phyloP scores from a whole-genome alignment of 1,140 invertebrate species.

The Andrena cerasifolii region DNA sequence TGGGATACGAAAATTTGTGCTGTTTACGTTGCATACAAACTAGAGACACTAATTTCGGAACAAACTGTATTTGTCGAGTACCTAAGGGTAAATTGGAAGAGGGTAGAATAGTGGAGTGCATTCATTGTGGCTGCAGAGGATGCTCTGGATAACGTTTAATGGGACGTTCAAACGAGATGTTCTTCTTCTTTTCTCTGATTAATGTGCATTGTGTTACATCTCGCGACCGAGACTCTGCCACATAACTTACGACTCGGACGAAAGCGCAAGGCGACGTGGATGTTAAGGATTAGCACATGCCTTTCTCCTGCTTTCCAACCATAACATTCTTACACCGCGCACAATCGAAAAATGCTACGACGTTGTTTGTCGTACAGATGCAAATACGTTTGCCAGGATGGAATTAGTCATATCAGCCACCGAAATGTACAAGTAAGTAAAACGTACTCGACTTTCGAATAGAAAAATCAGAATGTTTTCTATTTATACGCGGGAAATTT shows the following conservation, averaged over 20 bases:
- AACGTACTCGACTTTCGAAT: neutral
- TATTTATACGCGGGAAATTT: neutral
- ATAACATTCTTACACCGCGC: neutral
- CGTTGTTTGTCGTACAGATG: neutral
- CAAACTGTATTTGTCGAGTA: constrained; percentile 99
- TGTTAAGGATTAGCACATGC: neutral
- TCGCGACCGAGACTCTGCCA: neutral
- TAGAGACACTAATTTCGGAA: constrained; percentile 99
- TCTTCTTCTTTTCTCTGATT: neutral
- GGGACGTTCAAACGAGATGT: neutral
- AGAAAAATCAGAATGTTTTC: neutral
- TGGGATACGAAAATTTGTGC: constrained; percentile 99
- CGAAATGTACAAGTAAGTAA: neutral
- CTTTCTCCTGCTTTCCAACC: neutral
- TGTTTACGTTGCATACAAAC: constrained; percentile 99
- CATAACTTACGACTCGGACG: neutral
- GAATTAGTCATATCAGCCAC: neutral
- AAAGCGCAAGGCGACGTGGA: neutral
- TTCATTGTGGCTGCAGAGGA: constrained; percentile 98
- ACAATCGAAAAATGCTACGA: neutral
- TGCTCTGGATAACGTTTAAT: constrained; percentile 89
- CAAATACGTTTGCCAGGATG: no score
- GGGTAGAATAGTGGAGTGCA: constrained; percentile 98
- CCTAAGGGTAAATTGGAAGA: constrained; percentile 99
- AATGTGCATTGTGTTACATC: neutral